Base-by-base conservation (phyloP, 2,797 vertebrate genomes). In the Dicrostonyx torquatus region DNA sequence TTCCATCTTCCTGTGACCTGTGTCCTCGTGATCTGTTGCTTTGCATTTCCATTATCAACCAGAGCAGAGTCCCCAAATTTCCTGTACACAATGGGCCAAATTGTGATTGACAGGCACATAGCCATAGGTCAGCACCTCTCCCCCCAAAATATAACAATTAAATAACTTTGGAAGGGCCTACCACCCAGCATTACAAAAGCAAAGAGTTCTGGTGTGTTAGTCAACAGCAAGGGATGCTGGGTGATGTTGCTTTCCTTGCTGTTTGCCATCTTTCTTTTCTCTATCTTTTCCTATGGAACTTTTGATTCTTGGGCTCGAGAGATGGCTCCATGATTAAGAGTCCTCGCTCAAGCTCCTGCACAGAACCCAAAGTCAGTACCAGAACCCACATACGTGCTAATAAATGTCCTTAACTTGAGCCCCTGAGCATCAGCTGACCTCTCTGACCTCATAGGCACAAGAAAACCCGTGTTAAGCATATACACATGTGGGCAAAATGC, bases 61-160 rank as follows among this genome's bases (percentile, higher is more conserved):
- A 73, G 93, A 97, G 94, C 89, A 96, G 95, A 97, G 26, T 64
- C 73, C 66, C 72, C 29, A 90, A 80, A 75, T 95, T 89, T 84
- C 48, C 91, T 62, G 62, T 84, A 24, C 26, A 75, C 73, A 76
- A 91, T 82, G 45, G 1, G 0, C 84, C 62, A 96, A 80, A 20
- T 2, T 43, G 87, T 29, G 70, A 85, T 22, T 79, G 83, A 8
- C 50, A 60, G 90, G 87, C 72, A 91, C 95, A 84, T 96, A 90
- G 93, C 93, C 24, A 40, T 50, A 78, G 78, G 66, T 91, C 62
- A 60, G 82, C 43, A 22, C 87, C 55, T 45, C 22, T 83, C 50
- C 53, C 0, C 90, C 53, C 26, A 73, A 76, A 90, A 93, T 70
- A 40, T 43, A 93, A 20, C 43, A 64, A 88, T 9, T 12, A 77